Evolutionary conservation across 1,140 invertebrate genomes (phyloP).

Genomic region (Pogonomyrmex barbatus): DNA sequence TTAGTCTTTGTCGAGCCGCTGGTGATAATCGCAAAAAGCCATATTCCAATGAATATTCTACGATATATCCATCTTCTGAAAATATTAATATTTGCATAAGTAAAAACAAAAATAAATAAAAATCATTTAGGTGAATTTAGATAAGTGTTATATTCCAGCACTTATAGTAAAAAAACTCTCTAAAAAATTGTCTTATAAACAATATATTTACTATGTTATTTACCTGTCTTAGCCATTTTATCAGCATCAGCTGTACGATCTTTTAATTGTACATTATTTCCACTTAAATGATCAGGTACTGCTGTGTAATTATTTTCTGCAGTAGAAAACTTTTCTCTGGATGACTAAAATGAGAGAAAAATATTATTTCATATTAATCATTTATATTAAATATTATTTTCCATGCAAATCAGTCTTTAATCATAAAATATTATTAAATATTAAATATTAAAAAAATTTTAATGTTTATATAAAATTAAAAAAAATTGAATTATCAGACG

Average conservation of each 20-base stretch:
- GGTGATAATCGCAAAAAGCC: constrained; percentile 97
- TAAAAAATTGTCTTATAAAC: not conserved
- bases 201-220: constrained; percentile 49
- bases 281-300: constrained; percentile 71
- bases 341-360: constrained; percentile 58
- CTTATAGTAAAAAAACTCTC: not conserved
- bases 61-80: constrained; percentile 97
- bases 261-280: constrained; percentile 82
- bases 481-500: not conserved
- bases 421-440: not conserved
- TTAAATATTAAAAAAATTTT: constrained; percentile 19
- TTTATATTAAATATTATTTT: not conserved
- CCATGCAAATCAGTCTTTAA: not conserved
- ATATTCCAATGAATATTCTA: constrained; percentile 99
- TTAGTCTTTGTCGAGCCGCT: constrained; percentile 92
- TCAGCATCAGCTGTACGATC: constrained; percentile 84
- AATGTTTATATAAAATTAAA: not conserved
- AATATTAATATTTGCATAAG: constrained; percentile 87
- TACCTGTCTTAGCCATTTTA: constrained; percentile 85
- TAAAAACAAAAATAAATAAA: not conserved
- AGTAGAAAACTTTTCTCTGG: constrained; percentile 53
- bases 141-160: not conserved
- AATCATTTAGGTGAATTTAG: not conserved
- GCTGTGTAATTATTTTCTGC: constrained; percentile 72
- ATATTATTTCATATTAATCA: constrained; percentile 22